Conservation (phyloP, 2,888 invertebrate genomes). For the Lissonota sp. region DNA sequence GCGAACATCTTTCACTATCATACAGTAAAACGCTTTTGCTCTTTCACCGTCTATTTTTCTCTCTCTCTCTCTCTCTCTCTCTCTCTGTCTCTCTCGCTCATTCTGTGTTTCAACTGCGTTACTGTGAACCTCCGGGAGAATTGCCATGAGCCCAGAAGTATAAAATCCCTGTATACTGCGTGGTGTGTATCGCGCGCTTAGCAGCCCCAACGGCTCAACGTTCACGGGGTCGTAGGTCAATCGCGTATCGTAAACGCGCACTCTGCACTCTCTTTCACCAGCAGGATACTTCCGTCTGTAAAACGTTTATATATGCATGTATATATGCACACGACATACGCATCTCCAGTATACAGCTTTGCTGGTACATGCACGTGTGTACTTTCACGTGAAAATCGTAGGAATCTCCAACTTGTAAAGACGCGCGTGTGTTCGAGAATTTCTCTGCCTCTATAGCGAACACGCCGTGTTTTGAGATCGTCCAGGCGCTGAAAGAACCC, state of each 20-base stretch:
- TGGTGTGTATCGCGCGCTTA: constrained; percentile 33
- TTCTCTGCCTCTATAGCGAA: constrained; percentile 32
- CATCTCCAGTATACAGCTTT: constrained; percentile 69
- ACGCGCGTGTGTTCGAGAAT: constrained; percentile 23
- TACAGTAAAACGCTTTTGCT: constrained; percentile 51
- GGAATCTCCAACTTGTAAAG: constrained; percentile 51
- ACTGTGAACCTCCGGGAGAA: constrained; percentile 36
- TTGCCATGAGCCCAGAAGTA: constrained; percentile 49
- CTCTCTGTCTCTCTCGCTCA: constrained; percentile 7
- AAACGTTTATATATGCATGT: constrained; percentile 10
- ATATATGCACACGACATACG: constrained; percentile 33
- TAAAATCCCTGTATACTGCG: constrained; percentile 39
- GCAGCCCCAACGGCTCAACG: constrained; percentile 57
- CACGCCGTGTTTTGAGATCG: constrained; percentile 44
- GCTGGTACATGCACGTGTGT: constrained; percentile 41
- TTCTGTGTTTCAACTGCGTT: neutral
- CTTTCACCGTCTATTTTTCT: constrained; percentile 25
- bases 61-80: neutral
- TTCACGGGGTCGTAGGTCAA: constrained; percentile 66
- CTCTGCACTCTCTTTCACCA: constrained; percentile 62
- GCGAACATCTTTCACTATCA: constrained; percentile 57
- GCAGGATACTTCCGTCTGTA: constrained; percentile 33
- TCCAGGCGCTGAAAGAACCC: constrained; percentile 42
- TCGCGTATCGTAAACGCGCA: constrained; percentile 66
- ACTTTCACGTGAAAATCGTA: constrained; percentile 67